These are phyloP conservation scores for Falco concolor DNA, from an alignment of 2,797 vertebrate species.

Conservation along the genomic window DNA sequence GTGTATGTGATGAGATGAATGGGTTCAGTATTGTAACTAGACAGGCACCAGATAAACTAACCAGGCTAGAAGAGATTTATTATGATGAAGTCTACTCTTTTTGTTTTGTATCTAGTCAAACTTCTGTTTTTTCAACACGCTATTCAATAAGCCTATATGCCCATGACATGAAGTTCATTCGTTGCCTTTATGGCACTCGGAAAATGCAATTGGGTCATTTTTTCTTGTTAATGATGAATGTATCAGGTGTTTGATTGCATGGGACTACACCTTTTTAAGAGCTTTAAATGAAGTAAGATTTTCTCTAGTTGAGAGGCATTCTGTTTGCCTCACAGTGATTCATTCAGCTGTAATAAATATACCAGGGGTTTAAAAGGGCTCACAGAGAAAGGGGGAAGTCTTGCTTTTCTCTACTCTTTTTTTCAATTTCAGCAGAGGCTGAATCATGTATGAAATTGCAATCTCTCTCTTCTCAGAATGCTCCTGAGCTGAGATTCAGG, in stretches of 20 bases:
- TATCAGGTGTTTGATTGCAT: background rate
- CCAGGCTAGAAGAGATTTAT: background rate
- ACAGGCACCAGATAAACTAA: background rate
- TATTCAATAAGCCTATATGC: background rate
- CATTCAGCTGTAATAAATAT: conserved; percentile 20
- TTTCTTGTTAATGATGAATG: background rate
- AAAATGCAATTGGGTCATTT: background rate
- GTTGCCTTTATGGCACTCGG: background rate
- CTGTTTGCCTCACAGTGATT: conserved; percentile 38
- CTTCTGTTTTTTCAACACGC: background rate
- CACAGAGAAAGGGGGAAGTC: background rate
- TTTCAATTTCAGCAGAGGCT: background rate
- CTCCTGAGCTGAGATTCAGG: background rate
- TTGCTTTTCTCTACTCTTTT: background rate
- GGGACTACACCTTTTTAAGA: background rate
- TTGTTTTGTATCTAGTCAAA: background rate
- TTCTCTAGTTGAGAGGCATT: conserved; percentile 32
- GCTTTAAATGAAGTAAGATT: conserved; percentile 47
- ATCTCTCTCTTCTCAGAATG: background rate
- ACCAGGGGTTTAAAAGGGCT: background rate
- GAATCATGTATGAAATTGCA: background rate
- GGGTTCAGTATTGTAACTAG: background rate
- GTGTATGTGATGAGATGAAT: background rate
- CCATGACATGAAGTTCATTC: background rate
- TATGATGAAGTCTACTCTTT: background rate